Conservation (phyloP, 2,797 vertebrate genomes). For the Phalloptychus januarius region DNA sequence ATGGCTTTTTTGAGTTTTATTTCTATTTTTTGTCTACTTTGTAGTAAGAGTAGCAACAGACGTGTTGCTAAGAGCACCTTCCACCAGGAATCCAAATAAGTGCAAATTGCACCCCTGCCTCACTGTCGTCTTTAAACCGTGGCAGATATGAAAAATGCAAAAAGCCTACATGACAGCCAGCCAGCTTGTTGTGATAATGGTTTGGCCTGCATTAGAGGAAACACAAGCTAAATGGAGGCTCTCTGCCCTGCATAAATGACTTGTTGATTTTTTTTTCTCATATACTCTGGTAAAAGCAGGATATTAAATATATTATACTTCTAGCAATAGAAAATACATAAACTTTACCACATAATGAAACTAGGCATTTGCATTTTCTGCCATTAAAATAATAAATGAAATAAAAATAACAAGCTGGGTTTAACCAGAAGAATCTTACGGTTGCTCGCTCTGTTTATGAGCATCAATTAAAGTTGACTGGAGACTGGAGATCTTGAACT, state of each 20-base stretch:
- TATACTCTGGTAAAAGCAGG: background rate
- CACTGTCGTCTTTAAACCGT: background rate
- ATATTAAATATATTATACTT: background rate
- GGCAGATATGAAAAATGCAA: background rate
- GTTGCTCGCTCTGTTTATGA: background rate
- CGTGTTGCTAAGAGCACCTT: background rate
- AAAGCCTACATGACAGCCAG: background rate
- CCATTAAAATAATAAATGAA: background rate
- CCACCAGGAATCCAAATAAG: background rate
- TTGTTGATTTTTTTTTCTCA: background rate
- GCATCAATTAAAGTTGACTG: background rate
- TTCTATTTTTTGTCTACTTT: background rate
- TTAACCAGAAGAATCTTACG: background rate
- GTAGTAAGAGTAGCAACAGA: background rate
- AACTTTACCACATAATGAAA: background rate
- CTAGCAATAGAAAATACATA: background rate
- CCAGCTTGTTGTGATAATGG: background rate
- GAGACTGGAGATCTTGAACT: conserved; percentile 17
- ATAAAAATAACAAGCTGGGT: background rate
- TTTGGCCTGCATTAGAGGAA: background rate
- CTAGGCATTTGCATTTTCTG: background rate
- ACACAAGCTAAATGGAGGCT: background rate
- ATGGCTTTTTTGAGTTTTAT: background rate
- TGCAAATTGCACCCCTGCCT: background rate
- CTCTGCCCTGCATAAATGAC: background rate